phyloP scores from a whole-genome alignment of 64 coral and sea anemone species.

The Anthopleura sola region DNA sequence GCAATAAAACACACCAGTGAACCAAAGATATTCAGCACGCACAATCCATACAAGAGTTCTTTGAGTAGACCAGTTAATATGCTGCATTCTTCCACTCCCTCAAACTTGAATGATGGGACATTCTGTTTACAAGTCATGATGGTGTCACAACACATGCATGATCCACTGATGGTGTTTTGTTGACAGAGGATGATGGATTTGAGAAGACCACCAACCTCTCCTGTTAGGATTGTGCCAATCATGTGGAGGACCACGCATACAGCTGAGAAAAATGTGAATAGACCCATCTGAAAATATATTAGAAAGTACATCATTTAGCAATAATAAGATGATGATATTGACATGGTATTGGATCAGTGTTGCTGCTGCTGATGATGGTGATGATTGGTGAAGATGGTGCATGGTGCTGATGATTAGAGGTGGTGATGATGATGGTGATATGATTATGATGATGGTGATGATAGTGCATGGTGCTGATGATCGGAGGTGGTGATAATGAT shows the following conservation, averaged over 20 bases:
- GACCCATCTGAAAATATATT: constrained; percentile 68
- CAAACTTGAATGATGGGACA: constrained; percentile 43
- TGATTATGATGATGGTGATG: no score
- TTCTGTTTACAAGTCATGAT: constrained; percentile 41
- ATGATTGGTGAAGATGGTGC: no score
- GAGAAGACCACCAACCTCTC: constrained; percentile 65
- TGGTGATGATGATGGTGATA: no score
- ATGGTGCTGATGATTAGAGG: no score
- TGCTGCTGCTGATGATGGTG: no score
- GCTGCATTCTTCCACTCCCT: constrained; percentile 58
- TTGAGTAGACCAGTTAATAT: constrained; percentile 64
- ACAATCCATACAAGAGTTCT: constrained; percentile 78
- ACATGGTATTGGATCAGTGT: no score
- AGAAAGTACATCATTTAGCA: not conserved
- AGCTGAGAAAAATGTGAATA: constrained; percentile 94
- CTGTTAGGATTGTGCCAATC: constrained; percentile 87
- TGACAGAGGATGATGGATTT: constrained; percentile 71
- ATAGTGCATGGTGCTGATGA: no score
- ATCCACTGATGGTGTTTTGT: not conserved
- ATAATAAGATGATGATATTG: no score
- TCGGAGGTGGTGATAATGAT: no score
- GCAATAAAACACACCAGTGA: constrained; percentile 83
- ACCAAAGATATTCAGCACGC: constrained; percentile 84
- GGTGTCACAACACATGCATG: constrained; percentile 67
- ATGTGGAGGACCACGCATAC: constrained; percentile 88